phyloP scores from a whole-genome alignment of 2,797 vertebrate genomes.

The Takifugu ocellatus region DNA sequence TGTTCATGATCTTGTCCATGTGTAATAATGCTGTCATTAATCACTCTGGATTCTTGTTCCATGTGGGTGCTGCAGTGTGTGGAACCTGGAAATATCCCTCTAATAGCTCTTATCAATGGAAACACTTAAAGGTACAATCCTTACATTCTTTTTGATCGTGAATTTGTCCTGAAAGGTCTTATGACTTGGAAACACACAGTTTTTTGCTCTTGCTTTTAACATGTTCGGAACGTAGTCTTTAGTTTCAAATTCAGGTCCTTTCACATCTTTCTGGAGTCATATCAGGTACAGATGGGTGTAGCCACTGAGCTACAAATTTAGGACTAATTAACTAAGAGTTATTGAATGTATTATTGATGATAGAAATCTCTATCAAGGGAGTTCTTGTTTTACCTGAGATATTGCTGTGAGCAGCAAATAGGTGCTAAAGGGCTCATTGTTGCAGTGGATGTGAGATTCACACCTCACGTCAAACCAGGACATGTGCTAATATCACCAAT shows the following conservation, averaged over 20 bases:
- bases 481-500: too few species aligned
- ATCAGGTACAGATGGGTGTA: neutral
- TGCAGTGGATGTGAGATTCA: neutral
- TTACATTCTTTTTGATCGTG: slow-evolving; percentile 33
- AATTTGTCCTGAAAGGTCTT: slow-evolving; percentile 3
- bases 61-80: slow-evolving; percentile 74
- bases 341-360: neutral
- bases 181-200: slow-evolving; percentile 15
- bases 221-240: neutral
- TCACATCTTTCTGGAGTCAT: neutral
- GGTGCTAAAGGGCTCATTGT: neutral
- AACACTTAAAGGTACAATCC: slow-evolving; percentile 75
- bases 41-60: slow-evolving; percentile 65
- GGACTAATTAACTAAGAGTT: neutral
- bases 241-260: neutral
- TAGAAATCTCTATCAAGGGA: slow-evolving; percentile 4
- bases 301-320: too few species aligned
- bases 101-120: slow-evolving; percentile 73
- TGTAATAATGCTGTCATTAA: slow-evolving; percentile 58
- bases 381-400: slow-evolving; percentile 48
- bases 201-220: neutral
- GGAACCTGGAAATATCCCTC: slow-evolving; percentile 78
- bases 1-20: slow-evolving; percentile 32
- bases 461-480: too few species aligned
- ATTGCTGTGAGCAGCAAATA: slow-evolving; percentile 36